Evolutionary conservation across 1,140 invertebrate species (phyloP).

Genomic region (Hypsibius dujardini): DNA sequence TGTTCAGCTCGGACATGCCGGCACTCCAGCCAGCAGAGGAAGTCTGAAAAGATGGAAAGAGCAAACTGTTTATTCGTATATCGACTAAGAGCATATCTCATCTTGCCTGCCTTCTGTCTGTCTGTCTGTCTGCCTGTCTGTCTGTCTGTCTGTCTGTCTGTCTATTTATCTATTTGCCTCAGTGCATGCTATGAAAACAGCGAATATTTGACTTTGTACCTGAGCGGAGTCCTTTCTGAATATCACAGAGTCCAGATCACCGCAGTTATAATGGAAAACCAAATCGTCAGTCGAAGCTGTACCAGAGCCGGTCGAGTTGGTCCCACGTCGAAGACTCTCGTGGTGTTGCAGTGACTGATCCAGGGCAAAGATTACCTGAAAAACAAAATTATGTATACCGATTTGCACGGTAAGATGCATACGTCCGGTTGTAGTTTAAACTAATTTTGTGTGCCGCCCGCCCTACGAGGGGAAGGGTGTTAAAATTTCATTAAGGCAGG

Average conservation of each 20-base stretch:
- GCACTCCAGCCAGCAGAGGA: too few relatives aligned
- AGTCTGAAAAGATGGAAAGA: too few relatives aligned
- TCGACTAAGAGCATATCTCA: too few relatives aligned
- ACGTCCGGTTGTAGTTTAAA: slow-evolving; percentile 10
- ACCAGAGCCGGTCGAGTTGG: slow-evolving; percentile 26
- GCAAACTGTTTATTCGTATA: too few relatives aligned
- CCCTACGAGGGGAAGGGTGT: too few relatives aligned
- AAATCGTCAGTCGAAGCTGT: slow-evolving; percentile 36
- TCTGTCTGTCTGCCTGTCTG: too few relatives aligned
- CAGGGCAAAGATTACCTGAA: slow-evolving; percentile 41
- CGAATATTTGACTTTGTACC: slow-evolving; percentile 22
- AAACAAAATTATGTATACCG: slow-evolving; percentile 16
- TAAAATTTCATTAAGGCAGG: not conserved
- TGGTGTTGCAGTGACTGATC: slow-evolving; percentile 40
- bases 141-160: too few relatives aligned
- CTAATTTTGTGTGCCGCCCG: not conserved
- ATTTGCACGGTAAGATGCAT: not conserved
- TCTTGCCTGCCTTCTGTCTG: too few relatives aligned
- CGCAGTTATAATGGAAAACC: slow-evolving; percentile 41
- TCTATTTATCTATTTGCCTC: too few relatives aligned
- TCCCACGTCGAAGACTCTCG: slow-evolving; percentile 32
- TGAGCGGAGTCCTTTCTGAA: slow-evolving; percentile 37
- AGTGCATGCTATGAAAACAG: too few relatives aligned
- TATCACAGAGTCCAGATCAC: slow-evolving; percentile 38
- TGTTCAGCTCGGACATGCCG: not conserved